Evolutionary conservation across 2,888 invertebrate species (phyloP).

Genomic region (Luffia ferchaultella): DNA sequence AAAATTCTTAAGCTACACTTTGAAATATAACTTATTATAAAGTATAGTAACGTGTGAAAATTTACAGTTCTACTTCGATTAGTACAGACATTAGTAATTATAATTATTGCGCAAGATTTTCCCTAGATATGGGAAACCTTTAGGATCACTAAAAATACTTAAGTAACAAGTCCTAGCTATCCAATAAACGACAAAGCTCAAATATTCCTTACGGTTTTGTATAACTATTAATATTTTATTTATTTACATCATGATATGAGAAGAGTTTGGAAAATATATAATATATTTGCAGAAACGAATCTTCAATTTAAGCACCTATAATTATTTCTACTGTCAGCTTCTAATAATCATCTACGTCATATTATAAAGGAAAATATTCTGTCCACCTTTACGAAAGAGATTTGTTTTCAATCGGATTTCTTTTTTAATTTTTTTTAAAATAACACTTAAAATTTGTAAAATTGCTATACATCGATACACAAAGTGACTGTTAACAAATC

Average conservation of each 20-base stretch:
- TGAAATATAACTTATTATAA: slow-evolving; percentile 49
- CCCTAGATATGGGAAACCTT: slow-evolving; percentile 38
- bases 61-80: slow-evolving; percentile 54
- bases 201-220: slow-evolving; percentile 56
- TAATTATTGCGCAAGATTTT: slow-evolving; percentile 60
- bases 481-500: too few relatives aligned
- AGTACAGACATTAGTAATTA: slow-evolving; percentile 53
- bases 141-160: slow-evolving; percentile 38
- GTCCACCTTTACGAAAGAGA: too few relatives aligned
- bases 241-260: slow-evolving; percentile 62
- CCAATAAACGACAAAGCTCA: slow-evolving; percentile 62
- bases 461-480: too few relatives aligned
- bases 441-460: too few relatives aligned
- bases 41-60: slow-evolving; percentile 62
- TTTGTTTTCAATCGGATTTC: too few relatives aligned
- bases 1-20: slow-evolving; percentile 61
- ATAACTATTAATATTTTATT: slow-evolving; percentile 42
- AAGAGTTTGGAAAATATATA: slow-evolving; percentile 39
- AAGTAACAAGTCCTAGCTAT: slow-evolving; percentile 49
- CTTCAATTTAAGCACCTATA: slow-evolving; percentile 6
- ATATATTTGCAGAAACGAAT: slow-evolving; percentile 1
- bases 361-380: too few relatives aligned
- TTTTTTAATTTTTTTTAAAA: too few relatives aligned
- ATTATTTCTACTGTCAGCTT: background rate
- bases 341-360: too few relatives aligned